Percentiles rank a stretch among this genome's conserved stretches.
phyloP scores from a whole-genome alignment of 2,113 vertebrate genomes.

The Corythaeola cristata region DNA sequence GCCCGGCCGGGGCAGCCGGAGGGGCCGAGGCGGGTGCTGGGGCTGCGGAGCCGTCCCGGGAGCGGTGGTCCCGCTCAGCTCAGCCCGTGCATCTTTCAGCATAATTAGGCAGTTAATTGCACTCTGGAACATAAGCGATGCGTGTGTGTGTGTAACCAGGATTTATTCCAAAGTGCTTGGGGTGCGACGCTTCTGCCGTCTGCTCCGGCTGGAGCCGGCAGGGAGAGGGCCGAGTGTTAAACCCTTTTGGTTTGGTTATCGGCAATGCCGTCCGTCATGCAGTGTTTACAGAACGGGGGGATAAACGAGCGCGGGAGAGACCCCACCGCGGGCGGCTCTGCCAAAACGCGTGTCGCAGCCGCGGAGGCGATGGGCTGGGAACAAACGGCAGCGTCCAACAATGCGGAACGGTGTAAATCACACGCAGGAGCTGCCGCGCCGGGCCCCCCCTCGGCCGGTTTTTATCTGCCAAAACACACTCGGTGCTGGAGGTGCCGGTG shows the following conservation, averaged over 20 bases:
- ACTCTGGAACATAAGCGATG: background rate
- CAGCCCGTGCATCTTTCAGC: background rate
- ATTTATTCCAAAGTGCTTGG: background rate
- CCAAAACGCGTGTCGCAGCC: background rate
- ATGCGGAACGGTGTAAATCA: background rate
- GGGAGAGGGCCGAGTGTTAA: background rate
- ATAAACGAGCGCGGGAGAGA: background rate
- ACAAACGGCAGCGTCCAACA: background rate
- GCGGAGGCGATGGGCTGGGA: background rate
- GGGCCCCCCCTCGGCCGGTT: background rate
- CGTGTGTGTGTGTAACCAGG: background rate
- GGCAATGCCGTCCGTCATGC: conserved; percentile 1
- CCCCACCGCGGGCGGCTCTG: background rate
- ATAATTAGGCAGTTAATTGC: conserved; percentile 68
- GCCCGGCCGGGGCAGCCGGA: background rate
- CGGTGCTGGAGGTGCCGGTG: background rate
- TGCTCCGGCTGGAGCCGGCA: background rate
- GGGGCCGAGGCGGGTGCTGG: rapidly evolving
- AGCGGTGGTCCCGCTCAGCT: background rate
- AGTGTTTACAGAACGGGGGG: background rate
- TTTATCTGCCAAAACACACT: background rate
- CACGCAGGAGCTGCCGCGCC: rapidly evolving
- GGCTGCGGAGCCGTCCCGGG: background rate
- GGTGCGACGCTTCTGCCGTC: background rate
- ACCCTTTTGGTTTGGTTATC: background rate